These are phyloP conservation scores for Stichopus horrens DNA, from an alignment of 53 echinoderm and acorn worm species.

Conservation along the genomic window DNA sequence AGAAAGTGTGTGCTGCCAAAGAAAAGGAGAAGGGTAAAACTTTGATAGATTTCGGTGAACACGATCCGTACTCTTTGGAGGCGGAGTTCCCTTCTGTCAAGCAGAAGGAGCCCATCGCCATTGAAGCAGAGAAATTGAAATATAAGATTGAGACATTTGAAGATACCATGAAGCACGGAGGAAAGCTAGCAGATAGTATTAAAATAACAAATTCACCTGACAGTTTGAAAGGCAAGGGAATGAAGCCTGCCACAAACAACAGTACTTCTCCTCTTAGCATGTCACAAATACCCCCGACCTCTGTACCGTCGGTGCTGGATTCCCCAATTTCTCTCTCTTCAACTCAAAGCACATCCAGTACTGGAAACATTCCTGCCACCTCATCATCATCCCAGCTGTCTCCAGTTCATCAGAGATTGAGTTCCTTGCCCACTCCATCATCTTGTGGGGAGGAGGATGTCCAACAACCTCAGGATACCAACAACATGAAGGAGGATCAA, in stretches of 20 bases:
- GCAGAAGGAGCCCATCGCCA: neutral
- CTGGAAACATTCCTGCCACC: conserved; percentile 35
- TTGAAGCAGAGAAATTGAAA: conserved; percentile 1
- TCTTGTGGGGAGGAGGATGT: conserved; percentile 33
- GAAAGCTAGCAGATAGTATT: conserved; percentile 17
- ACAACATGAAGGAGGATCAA: neutral
- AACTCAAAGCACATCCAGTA: conserved; percentile 34
- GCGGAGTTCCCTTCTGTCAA: conserved; percentile 40
- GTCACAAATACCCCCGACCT: neutral
- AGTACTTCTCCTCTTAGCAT: conserved; percentile 31
- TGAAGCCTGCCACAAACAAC: neutral
- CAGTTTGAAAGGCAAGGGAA: neutral
- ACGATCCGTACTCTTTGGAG: conserved; percentile 42
- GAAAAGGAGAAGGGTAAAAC: conserved; percentile 25
- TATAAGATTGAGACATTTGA: neutral
- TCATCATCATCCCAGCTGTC: conserved; percentile 33
- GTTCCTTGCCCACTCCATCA: conserved; percentile 35
- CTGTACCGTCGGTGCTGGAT: conserved; percentile 32
- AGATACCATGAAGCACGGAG: neutral
- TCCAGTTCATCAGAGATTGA: conserved; percentile 25
- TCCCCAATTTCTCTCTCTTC: conserved; percentile 42
- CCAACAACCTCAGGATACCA: neutral
- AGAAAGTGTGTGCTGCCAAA: conserved; percentile 44
- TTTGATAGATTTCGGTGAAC: conserved; percentile 22
- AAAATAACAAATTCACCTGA: conserved; percentile 11